Conservation (phyloP, 2,797 vertebrate species). For the Poecilia gillii region DNA sequence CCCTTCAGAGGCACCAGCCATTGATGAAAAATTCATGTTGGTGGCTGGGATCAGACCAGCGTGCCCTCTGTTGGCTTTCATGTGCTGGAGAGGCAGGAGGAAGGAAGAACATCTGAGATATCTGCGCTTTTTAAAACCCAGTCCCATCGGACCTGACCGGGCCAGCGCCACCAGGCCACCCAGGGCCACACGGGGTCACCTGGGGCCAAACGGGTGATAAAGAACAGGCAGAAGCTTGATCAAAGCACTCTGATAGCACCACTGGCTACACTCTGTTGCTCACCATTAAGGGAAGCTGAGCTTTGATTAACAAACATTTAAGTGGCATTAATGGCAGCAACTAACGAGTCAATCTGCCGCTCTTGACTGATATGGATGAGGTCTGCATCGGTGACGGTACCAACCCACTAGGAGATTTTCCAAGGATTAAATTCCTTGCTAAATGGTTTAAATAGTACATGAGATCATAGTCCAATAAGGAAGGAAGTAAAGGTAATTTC, state of each 20-base stretch:
- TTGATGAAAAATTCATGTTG: conserved; percentile 81
- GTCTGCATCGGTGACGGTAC: conserved; percentile 33
- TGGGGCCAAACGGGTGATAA: conserved; percentile 41
- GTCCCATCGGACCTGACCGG: conserved; percentile 39
- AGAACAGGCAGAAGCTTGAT: conserved; percentile 63
- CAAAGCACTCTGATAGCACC: conserved; percentile 64
- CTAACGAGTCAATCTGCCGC: conserved; percentile 56
- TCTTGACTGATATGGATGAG: conserved; percentile 63
- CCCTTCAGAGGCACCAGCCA: conserved; percentile 66
- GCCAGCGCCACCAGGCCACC: conserved; percentile 36
- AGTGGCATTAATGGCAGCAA: conserved; percentile 52
- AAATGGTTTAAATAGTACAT: neutral
- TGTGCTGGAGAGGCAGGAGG: conserved; percentile 46
- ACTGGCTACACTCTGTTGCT: conserved; percentile 48
- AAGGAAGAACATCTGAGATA: conserved; percentile 62
- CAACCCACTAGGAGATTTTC: conserved; percentile 25
- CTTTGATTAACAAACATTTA: conserved; percentile 67
- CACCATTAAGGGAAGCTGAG: conserved; percentile 41
- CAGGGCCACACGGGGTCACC: conserved; percentile 27
- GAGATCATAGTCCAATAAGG: neutral
- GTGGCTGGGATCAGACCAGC: conserved; percentile 62
- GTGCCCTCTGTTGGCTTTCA: conserved; percentile 68
- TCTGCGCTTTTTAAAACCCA: conserved; percentile 46
- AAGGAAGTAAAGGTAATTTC: neutral
- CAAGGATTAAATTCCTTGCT: neutral